phyloP scores from a whole-genome alignment of 2,113 vertebrate genomes.

The Echinops telfairi region DNA sequence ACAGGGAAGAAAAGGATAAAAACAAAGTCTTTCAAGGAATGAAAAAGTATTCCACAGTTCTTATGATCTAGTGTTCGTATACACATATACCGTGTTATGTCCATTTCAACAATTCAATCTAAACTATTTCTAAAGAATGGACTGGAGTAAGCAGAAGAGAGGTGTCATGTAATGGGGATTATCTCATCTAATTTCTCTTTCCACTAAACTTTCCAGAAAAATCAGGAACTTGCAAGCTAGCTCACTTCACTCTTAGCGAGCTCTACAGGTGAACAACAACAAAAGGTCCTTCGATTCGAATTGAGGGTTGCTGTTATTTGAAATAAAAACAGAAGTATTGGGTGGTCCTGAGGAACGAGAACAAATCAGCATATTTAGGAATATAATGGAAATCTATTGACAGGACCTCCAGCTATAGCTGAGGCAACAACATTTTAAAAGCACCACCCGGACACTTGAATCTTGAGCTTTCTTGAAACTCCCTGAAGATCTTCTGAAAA shows the following conservation, averaged over 20 bases:
- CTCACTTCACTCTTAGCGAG: neutral
- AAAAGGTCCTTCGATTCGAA: neutral
- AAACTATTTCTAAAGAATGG: neutral
- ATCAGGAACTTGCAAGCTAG: neutral
- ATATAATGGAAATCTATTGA: neutral
- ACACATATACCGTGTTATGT: neutral
- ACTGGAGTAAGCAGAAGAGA: conserved; percentile 14
- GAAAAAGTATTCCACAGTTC: neutral
- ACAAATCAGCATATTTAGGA: neutral
- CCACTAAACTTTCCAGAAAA: conserved; percentile 15
- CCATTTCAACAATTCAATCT: conserved; percentile 13
- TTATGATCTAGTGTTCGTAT: neutral
- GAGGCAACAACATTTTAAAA: neutral
- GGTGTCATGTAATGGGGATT: neutral
- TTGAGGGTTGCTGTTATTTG: neutral
- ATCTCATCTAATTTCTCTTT: neutral
- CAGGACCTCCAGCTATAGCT: neutral
- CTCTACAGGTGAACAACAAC: neutral
- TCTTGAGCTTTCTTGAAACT: neutral
- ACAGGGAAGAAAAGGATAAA: neutral
- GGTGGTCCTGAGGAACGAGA: neutral
- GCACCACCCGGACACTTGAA: neutral
- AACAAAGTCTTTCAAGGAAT: neutral
- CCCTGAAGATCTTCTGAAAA: neutral
- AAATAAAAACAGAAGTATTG: conserved; percentile 12